Percentiles rank a stretch among this genome's conserved stretches.
phyloP scores from a whole-genome alignment of 2,888 invertebrate species.

The Parapristionchus giblindavisi region DNA sequence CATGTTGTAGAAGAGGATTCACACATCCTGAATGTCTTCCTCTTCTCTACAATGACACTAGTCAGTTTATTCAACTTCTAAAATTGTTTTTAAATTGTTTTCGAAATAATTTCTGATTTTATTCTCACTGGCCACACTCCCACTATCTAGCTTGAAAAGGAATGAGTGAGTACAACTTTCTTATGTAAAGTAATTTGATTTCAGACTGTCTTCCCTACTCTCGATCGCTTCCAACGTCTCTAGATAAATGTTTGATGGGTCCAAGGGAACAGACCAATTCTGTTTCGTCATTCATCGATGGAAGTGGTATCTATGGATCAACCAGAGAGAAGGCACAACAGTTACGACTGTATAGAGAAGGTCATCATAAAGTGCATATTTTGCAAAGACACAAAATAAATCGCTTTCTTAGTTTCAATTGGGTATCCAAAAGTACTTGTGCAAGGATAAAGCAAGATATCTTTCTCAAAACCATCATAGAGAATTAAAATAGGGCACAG shows the following conservation, averaged over 20 bases:
- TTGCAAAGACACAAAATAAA: too few species aligned
- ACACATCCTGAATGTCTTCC: slow-evolving; percentile 63
- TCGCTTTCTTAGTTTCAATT: background rate
- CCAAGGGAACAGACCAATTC: slow-evolving; percentile 88
- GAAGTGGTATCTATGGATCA: slow-evolving; percentile 87
- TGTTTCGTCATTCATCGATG: slow-evolving; percentile 83
- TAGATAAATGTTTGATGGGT: slow-evolving; percentile 65
- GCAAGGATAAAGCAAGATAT: too few species aligned
- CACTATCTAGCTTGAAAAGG: background rate
- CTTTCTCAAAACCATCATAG: too few species aligned
- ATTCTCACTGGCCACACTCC: background rate
- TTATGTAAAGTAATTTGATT: background rate
- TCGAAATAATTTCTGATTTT: background rate
- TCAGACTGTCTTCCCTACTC: slow-evolving; percentile 59
- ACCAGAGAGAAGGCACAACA: slow-evolving; percentile 82
- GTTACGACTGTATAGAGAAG: slow-evolving; percentile 81
- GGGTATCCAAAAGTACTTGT: background rate
- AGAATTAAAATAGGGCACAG: too few species aligned
- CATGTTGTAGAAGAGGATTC: slow-evolving; percentile 58
- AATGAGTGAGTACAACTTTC: background rate
- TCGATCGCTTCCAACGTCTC: slow-evolving; percentile 60
- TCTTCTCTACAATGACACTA: slow-evolving; percentile 39
- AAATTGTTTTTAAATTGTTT: background rate
- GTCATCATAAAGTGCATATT: too few species aligned
- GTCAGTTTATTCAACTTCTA: background rate